A percentile compares a stretch with the other conserved stretches of the same genome.
Evolutionary conservation across 37 sponge, comb jelly and placozoan species (phyloP).

Genomic region (Beroe forskalii): DNA sequence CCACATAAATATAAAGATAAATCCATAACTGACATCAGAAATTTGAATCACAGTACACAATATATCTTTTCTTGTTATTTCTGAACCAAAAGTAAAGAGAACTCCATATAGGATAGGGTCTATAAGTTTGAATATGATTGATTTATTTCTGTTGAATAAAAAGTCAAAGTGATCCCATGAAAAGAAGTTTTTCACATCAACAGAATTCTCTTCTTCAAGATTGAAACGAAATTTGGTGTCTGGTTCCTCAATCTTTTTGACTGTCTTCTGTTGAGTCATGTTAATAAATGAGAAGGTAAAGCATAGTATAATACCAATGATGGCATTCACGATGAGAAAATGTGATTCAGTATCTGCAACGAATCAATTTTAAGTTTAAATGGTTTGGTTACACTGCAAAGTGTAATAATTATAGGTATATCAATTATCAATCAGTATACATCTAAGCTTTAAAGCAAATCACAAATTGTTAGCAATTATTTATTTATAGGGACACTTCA

Average conservation of each 20-base stretch:
- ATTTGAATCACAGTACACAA: not conserved
- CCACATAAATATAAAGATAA: slow-evolving; percentile 4
- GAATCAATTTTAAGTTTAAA: not conserved
- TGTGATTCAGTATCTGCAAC: not conserved
- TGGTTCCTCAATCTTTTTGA: not conserved
- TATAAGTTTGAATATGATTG: not conserved
- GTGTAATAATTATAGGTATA: no score
- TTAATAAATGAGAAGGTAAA: not conserved
- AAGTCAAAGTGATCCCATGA: slow-evolving; percentile 24
- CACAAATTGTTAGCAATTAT: not conserved
- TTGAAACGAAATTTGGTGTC: not conserved
- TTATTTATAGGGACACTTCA: no score
- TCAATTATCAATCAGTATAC: not conserved
- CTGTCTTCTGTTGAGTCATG: not conserved
- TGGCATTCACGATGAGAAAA: not conserved
- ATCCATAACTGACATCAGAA: not conserved
- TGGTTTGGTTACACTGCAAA: no score
- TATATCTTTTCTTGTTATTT: not conserved
- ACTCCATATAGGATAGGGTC: slow-evolving; percentile 35
- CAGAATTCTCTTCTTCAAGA: not conserved
- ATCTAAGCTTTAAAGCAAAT: not conserved
- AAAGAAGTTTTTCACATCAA: not conserved
- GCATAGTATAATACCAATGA: not conserved
- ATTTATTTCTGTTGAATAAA: not conserved
- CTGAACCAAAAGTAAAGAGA: not conserved